Percentiles rank a stretch among this genome's conserved stretches.
phyloP scores from a whole-genome alignment of 1,140 invertebrate genomes.

The Portunus trituberculatus region DNA sequence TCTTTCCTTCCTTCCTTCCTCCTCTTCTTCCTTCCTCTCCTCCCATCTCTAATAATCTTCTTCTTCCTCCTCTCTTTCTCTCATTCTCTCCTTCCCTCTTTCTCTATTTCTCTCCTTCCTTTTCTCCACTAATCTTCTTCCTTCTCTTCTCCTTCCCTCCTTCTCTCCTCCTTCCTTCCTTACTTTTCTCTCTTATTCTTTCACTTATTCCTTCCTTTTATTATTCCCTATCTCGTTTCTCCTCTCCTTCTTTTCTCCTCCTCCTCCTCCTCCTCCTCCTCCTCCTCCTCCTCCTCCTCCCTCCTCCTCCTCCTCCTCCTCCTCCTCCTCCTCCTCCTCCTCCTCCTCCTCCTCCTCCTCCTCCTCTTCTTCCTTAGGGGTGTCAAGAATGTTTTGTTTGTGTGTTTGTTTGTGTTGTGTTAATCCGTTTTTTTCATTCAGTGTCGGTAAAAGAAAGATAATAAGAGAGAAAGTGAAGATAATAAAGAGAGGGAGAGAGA shows the following conservation, averaged over 20 bases:
- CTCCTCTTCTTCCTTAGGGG: background rate
- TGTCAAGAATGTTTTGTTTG: no score
- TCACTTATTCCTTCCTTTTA: background rate
- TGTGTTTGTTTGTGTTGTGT: no score
- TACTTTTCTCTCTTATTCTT: background rate
- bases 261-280: slow-evolving; percentile 29
- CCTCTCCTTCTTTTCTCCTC: background rate
- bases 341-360: background rate
- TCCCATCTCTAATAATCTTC: background rate
- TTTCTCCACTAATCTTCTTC: background rate
- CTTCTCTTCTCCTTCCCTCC: no score
- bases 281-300: background rate
- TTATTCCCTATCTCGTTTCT: background rate
- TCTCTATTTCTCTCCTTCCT: background rate
- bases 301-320: background rate
- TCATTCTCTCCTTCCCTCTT: background rate
- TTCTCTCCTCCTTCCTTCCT: background rate
- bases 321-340: no score
- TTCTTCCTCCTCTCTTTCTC: background rate
- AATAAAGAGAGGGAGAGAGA: background rate
- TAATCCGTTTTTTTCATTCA: no score
- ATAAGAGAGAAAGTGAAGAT: no score
- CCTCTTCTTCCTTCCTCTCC: background rate
- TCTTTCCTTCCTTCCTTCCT: background rate
- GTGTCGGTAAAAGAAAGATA: no score